These are phyloP conservation scores for Philaethria dido DNA, from an alignment of 2,888 invertebrate species.

Conservation along the genomic window DNA sequence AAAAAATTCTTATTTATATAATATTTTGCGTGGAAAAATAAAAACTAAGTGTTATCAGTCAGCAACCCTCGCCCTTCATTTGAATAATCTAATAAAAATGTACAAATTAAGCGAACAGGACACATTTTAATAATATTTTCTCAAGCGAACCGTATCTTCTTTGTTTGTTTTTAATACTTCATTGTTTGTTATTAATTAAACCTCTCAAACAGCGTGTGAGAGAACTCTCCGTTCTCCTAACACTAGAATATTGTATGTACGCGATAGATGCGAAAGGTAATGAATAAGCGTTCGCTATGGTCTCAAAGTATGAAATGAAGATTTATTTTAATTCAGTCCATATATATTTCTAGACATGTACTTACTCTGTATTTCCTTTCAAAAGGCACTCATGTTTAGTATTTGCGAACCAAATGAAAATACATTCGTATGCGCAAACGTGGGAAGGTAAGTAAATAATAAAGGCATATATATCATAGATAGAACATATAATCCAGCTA, in stretches of 20 bases:
- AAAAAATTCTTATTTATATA: constrained; percentile 17
- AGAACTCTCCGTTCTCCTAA: too few relatives aligned
- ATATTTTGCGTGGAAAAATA: constrained; percentile 24
- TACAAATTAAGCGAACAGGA: constrained; percentile 44
- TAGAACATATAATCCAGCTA: too few relatives aligned
- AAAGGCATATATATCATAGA: neutral
- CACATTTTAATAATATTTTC: constrained; percentile 37
- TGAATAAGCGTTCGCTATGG: neutral
- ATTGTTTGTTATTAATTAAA: constrained; percentile 14
- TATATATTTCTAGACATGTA: neutral
- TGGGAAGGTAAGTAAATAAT: neutral
- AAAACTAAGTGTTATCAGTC: constrained; percentile 30
- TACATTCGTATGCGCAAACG: neutral
- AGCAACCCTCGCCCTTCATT: constrained; percentile 39
- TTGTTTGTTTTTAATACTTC: constrained; percentile 25
- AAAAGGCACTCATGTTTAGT: constrained; percentile 1
- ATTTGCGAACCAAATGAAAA: constrained; percentile 13
- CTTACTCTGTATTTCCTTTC: neutral
- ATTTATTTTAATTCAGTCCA: constrained; percentile 6
- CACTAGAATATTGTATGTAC: neutral
- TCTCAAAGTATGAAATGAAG: neutral
- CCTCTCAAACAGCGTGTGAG: neutral
- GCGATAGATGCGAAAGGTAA: neutral
- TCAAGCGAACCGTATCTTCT: constrained; percentile 20
- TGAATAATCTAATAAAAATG: constrained; percentile 61